These are phyloP conservation scores for Coranthus polyacanthus DNA, from an alignment of 2,797 vertebrate species.

Conservation along the genomic window DNA sequence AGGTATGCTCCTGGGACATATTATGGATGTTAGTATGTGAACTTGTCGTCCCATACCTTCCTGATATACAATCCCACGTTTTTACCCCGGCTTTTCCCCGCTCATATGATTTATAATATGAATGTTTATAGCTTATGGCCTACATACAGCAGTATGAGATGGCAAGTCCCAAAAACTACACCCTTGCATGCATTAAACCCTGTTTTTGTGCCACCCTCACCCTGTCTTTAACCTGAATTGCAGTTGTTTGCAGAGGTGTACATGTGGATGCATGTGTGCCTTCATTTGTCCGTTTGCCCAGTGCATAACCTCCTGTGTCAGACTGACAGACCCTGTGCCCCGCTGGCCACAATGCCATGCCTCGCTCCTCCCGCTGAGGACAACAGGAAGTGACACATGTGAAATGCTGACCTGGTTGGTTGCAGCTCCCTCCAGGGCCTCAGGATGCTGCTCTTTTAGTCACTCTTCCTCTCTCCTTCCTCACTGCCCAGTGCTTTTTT, in stretches of 20 bases:
- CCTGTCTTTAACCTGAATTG: constrained; percentile 49
- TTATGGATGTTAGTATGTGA: not conserved
- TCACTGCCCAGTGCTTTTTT: constrained; percentile 12
- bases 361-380: constrained; percentile 71
- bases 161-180: constrained; percentile 16
- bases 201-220: constrained; percentile 30
- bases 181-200: constrained; percentile 7
- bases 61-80: not conserved
- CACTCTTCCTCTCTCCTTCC: constrained; percentile 37
- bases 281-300: constrained; percentile 58
- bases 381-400: constrained; percentile 81
- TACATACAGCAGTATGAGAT: constrained; percentile 12
- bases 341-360: constrained; percentile 69
- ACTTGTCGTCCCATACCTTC: constrained; percentile 9
- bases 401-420: constrained; percentile 84
- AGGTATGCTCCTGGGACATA: too few species aligned
- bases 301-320: constrained; percentile 79
- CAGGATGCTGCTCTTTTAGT: constrained; percentile 76
- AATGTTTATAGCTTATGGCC: constrained; percentile 23
- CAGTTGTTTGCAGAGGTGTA: constrained; percentile 49
- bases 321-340: constrained; percentile 73
- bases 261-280: constrained; percentile 24
- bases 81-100: not conserved
- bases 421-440: constrained; percentile 62
- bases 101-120: constrained; percentile 27